Evolutionary conservation across 2,113 vertebrate species (phyloP).

Genomic region (Isurus oxyrinchus): DNA sequence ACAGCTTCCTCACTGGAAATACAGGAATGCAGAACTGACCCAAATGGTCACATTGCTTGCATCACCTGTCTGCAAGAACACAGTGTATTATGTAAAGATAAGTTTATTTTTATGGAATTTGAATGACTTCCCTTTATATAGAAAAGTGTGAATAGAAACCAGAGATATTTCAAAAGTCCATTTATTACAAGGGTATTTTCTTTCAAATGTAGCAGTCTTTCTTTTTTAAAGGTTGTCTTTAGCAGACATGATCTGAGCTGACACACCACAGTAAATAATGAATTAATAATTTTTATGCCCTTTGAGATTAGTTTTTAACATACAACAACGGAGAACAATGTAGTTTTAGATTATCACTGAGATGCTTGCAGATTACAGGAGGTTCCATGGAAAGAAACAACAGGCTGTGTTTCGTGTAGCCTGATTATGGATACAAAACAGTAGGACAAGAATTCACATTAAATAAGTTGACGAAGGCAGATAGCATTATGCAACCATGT

Average conservation of each 20-base stretch:
- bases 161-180: neutral
- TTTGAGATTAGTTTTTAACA: neutral
- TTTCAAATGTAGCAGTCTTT: neutral
- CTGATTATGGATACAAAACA: neutral
- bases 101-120: neutral
- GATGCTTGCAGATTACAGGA: neutral
- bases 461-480: neutral
- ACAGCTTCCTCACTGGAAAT: neutral
- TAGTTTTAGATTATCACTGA: neutral
- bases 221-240: neutral
- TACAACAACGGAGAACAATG: neutral
- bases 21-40: neutral
- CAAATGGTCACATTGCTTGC: neutral
- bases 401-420: neutral
- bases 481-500: neutral
- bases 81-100: neutral
- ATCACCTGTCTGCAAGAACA: neutral
- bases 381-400: neutral
- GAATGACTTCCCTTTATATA: neutral
- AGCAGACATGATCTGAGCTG: too few species aligned
- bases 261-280: neutral
- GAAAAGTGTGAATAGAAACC: neutral
- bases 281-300: neutral
- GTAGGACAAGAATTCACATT: neutral
- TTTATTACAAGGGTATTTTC: neutral